Evolutionary conservation across 2,797 vertebrate genomes (phyloP).

Genomic region (Enteromius mattozi): DNA sequence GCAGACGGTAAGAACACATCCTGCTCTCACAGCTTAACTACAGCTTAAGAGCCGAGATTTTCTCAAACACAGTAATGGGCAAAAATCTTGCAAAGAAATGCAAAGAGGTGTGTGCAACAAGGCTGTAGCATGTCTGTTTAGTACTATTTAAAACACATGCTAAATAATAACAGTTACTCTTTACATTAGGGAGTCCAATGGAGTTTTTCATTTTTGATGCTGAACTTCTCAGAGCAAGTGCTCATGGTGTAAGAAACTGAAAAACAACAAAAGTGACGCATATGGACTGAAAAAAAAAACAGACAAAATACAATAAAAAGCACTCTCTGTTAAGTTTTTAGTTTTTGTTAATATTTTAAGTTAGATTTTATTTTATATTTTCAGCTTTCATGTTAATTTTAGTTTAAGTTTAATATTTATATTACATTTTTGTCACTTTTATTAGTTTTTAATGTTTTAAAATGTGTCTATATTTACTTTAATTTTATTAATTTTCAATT

Average conservation of each 20-base stretch:
- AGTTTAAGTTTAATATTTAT: background rate
- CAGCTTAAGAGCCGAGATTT: conserved; percentile 53
- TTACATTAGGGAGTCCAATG: background rate
- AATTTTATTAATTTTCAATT: background rate
- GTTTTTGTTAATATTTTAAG: background rate
- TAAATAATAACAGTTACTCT: background rate
- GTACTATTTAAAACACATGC: background rate
- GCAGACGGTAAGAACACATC: conserved; percentile 67
- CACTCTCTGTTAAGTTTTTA: background rate
- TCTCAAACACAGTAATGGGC: conserved; percentile 37
- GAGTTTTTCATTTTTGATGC: background rate
- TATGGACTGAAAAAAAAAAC: background rate
- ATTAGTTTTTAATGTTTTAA: background rate
- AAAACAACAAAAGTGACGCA: background rate
- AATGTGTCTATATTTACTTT: background rate
- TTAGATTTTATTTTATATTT: background rate
- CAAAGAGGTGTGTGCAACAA: background rate
- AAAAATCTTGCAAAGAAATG: conserved; percentile 16
- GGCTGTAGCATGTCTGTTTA: background rate
- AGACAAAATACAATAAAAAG: background rate
- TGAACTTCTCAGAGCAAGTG: background rate
- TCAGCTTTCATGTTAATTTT: background rate
- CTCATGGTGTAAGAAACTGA: background rate
- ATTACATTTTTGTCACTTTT: background rate
- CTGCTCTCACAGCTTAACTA: conserved; percentile 59